Percentiles rank a stretch among this genome's conserved stretches.
Evolutionary conservation across 2,113 vertebrate genomes (phyloP).

Genomic region (Microcebus ravelobensis): DNA sequence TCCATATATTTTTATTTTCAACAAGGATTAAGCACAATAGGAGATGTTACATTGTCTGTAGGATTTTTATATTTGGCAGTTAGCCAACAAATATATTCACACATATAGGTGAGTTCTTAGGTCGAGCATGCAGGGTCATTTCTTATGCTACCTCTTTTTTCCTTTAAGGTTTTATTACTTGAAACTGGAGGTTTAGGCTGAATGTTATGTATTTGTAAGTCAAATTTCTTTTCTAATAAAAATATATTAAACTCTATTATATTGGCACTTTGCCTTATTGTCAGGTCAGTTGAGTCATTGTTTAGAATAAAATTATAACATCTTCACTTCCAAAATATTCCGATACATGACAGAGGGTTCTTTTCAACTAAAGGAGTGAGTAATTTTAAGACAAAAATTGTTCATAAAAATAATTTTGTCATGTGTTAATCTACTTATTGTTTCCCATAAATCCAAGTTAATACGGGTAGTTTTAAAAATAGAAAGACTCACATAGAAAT

Average conservation of each 20-base stretch:
- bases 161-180: not conserved
- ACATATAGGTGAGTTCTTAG: not conserved
- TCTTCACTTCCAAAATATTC: not conserved
- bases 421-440: not conserved
- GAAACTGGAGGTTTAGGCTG: not conserved
- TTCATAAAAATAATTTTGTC: not conserved
- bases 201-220: not conserved
- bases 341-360: not conserved
- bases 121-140: not conserved
- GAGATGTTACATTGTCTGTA: not conserved
- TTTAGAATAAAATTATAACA: slow-evolving; percentile 12
- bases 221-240: slow-evolving; percentile 6
- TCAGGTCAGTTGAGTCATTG: not conserved
- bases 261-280: not conserved
- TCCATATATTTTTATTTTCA: not conserved
- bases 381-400: not conserved
- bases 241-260: not conserved
- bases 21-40: not conserved
- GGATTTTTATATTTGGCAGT: not conserved
- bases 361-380: not conserved
- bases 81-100: not conserved
- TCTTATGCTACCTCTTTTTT: not conserved
- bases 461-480: not conserved
- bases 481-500: not conserved
- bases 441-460: not conserved